These are phyloP conservation scores for Oegoconia quadripuncta DNA, from an alignment of 2,888 invertebrate species.

Conservation along the genomic window DNA sequence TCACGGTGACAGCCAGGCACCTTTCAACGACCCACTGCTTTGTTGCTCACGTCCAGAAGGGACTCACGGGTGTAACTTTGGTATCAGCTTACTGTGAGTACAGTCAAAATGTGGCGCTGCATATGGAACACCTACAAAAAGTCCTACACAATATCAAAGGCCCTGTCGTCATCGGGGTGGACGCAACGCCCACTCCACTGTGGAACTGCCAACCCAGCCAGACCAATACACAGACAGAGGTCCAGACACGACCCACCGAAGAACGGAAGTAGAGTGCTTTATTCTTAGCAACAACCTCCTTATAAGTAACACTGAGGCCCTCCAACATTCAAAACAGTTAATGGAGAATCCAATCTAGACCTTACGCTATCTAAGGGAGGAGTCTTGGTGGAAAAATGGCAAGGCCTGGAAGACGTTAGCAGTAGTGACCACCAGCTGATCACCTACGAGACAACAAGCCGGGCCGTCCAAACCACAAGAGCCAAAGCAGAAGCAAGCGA, in stretches of 20 bases:
- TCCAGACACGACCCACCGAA: not conserved
- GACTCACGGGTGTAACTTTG: not conserved
- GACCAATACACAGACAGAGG: conserved; percentile 1
- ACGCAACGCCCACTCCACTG: conserved; percentile 17
- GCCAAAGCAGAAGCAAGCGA: not conserved
- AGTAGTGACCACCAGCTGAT: not conserved
- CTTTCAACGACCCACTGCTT: conserved; percentile 6
- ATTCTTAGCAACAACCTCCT: not conserved
- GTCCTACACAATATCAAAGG: not conserved
- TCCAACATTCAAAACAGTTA: not conserved
- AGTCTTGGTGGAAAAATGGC: not conserved
- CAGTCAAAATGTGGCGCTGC: conserved; percentile 5
- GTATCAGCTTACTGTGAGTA: conserved; percentile 21
- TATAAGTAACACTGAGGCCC: not conserved
- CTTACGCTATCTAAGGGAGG: not conserved
- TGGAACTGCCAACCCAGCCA: conserved; percentile 11
- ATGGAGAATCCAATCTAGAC: not conserved
- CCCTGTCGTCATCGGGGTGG: conserved; percentile 1
- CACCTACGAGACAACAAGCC: not conserved
- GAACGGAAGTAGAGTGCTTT: not conserved
- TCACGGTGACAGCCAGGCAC: conserved; percentile 2
- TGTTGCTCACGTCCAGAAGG: conserved; percentile 3
- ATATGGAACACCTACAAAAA: not conserved
- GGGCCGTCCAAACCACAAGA: not conserved
- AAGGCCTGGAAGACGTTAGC: not conserved